Percentiles rank a stretch among this genome's conserved stretches.
Evolutionary conservation across 23 tunicate genomes (phyloP).

Genomic region (Trididemnum nubilum): DNA sequence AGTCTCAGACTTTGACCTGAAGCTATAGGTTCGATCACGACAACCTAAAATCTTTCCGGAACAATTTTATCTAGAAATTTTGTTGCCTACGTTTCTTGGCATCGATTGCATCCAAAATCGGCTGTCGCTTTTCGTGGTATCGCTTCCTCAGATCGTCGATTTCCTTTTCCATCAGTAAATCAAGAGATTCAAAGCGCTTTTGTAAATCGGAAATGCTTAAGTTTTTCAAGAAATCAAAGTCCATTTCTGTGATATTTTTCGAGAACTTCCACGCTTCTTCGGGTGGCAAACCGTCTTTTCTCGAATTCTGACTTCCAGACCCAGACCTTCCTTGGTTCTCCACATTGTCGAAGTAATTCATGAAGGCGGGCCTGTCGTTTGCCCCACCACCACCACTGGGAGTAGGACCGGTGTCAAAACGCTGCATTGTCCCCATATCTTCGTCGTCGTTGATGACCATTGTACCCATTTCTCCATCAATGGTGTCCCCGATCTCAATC

Average conservation of each 20-base stretch:
- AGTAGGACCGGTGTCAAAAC: slow-evolving; percentile 74
- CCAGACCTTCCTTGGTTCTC: slow-evolving; percentile 37
- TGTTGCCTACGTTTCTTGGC: slow-evolving; percentile 90
- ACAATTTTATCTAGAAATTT: slow-evolving; percentile 69
- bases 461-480: slow-evolving; percentile 68
- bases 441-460: slow-evolving; percentile 88
- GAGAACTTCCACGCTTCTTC: slow-evolving; percentile 92
- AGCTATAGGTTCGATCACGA: too few relatives aligned
- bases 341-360: slow-evolving; percentile 85
- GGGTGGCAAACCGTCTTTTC: slow-evolving; percentile 50
- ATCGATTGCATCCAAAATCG: slow-evolving; percentile 93
- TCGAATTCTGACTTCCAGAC: slow-evolving; percentile 35
- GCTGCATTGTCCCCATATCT: slow-evolving; percentile 78
- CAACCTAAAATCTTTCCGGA: neutral
- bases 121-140: slow-evolving; percentile 81
- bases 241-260: slow-evolving; percentile 87
- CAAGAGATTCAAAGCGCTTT: slow-evolving; percentile 60
- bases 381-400: slow-evolving; percentile 35
- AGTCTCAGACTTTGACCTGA: neutral
- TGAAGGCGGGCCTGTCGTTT: slow-evolving; percentile 75
- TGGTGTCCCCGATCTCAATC: slow-evolving; percentile 78
- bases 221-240: slow-evolving; percentile 73
- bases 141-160: slow-evolving; percentile 79
- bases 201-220: slow-evolving; percentile 66
- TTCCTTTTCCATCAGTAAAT: slow-evolving; percentile 88